phyloP scores from a whole-genome alignment of 2,797 vertebrate genomes.

The Acrocephalus scirpaceus region DNA sequence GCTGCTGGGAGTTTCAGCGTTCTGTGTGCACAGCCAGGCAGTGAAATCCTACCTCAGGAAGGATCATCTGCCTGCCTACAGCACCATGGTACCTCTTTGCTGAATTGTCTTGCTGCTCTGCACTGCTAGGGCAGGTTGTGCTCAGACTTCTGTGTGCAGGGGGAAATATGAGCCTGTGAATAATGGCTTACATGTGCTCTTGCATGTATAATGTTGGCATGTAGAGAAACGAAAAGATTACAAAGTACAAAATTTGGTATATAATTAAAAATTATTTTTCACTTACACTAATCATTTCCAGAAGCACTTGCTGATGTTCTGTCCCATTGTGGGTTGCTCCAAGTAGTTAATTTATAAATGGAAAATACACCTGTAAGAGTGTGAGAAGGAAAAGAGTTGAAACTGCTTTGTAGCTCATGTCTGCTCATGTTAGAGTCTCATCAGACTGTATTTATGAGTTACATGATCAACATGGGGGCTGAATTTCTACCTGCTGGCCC shows the following conservation, averaged over 20 bases:
- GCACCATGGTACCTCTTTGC: neutral
- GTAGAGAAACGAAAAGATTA: neutral
- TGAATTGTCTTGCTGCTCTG: neutral
- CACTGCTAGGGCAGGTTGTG: neutral
- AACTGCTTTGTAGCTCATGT: neutral
- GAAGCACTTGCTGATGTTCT: neutral
- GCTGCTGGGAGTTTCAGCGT: neutral
- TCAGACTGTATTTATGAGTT: neutral
- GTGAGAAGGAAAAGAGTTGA: neutral
- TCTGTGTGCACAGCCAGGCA: fast-evolving
- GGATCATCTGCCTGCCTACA: too few species aligned
- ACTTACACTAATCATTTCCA: neutral
- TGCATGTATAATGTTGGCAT: neutral
- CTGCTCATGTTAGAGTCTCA: neutral
- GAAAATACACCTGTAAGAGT: neutral
- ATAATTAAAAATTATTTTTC: neutral
- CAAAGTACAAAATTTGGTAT: neutral
- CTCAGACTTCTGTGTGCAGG: neutral
- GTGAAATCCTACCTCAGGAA: neutral
- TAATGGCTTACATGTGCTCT: neutral
- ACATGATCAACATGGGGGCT: neutral
- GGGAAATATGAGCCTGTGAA: too few species aligned
- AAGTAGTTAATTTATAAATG: neutral
- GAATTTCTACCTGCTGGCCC: neutral
- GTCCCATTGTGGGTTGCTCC: neutral